Evolutionary conservation across 37 sponge, comb jelly and placozoan genomes (phyloP), one percentile per base, ranked within the genome.

Genomic region (Halisarca cf. caerulea): DNA sequence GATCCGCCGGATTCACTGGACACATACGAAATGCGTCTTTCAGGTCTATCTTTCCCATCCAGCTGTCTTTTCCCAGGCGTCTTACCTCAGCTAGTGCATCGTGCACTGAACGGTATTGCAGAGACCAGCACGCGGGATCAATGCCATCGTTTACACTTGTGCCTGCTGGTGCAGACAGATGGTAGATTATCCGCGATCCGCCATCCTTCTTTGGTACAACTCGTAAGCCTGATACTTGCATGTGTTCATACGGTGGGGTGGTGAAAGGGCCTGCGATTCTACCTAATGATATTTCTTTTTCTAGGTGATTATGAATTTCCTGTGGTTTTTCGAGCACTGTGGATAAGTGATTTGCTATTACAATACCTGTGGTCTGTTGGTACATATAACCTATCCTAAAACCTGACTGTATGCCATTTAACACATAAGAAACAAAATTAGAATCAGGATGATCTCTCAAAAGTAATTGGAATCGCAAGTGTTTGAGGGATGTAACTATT

Each of bases 111-210:
- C 28, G 11, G 58, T 54, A 54, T 21, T 23, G 28, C 5, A 79
- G 58, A 9, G 80, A 47, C 64, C 86, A 83, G 15, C 86, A 24
- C 62, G 71, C 40, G 25, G 88, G 70, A 53, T 85, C 86, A 77
- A 92, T 86, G 2, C 45, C 61, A 28, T 80, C 84, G 18, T 54
- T 18, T 8, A 84, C 82, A 32, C 70, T 78, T 36, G 58, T 51
- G 28, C 53, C 24, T 18, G 79, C 82, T 20, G 27, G 24, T 24
- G 78, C 74, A 30, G 87, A 8, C 18, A 82, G 82, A 8, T 42
- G 41, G 58, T 87, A 80, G 6, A 85, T 84, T 27, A 87, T 78
- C 6, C 36, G 33, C 43, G 66, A 27, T 47, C 28, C 6, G 38
- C 41, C 21, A 37, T 64, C 0, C 88, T 58, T 18, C 42, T 59